Evolutionary conservation across 2,113 vertebrate species (phyloP).

Genomic region (Hylia prasina): DNA sequence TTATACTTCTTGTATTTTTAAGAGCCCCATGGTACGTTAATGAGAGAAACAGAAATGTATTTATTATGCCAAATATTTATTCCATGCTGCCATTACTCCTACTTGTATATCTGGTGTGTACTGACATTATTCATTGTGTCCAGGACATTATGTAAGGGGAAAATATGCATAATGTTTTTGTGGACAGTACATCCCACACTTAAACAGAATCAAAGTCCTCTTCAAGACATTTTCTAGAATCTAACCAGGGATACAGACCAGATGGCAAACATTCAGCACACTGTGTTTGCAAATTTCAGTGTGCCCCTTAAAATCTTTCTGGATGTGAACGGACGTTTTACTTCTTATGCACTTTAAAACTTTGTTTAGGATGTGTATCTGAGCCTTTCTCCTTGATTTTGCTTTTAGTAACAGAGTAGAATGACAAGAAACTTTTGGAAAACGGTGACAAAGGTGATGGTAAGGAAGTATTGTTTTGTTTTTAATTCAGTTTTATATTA

Average conservation of each 20-base stretch:
- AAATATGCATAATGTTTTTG: conserved; percentile 51
- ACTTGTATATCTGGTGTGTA: conserved; percentile 61
- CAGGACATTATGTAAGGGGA: conserved; percentile 54
- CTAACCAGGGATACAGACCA: not conserved
- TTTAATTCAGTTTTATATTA: not conserved
- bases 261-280: not conserved
- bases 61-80: conserved; percentile 71
- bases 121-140: conserved; percentile 59
- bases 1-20: not conserved
- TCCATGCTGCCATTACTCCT: conserved; percentile 68
- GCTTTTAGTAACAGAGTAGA: conserved; percentile 3
- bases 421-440: conserved; percentile 78
- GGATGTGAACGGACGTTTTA: not conserved
- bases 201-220: conserved; percentile 42
- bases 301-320: not conserved
- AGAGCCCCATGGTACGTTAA: not conserved
- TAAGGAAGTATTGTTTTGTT: conserved; percentile 47
- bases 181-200: conserved; percentile 57
- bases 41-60: conserved; percentile 56
- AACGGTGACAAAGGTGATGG: conserved; percentile 69
- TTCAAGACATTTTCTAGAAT: conserved; percentile 28
- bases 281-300: conserved; percentile 22
- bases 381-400: not conserved
- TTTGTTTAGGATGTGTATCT: not conserved
- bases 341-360: not conserved